Base-by-base conservation (phyloP, 2,797 vertebrate species). In the Uromys caudimaculatus region DNA sequence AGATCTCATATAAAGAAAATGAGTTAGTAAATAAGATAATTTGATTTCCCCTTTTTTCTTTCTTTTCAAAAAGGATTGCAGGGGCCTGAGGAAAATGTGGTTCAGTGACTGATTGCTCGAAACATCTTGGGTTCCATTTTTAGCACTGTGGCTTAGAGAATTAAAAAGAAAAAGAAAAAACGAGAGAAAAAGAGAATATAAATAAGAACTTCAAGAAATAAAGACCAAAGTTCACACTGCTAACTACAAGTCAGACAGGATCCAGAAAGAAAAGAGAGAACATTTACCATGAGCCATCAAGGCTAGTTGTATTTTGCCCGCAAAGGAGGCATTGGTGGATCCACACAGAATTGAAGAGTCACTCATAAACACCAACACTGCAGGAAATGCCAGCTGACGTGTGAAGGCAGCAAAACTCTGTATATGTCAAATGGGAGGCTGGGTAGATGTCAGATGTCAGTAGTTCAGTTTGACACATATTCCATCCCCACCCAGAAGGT, bases 1-100 rank as follows among this genome's bases (percentile, higher is more conserved):
- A 6, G 13, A 10, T 87, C 92, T 90, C 47, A 13, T 93, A 92
- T 86, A 38, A 83, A 91, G 89, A 91, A 86, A 82, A 89, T 76
- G 9, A 84, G 23, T 85, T 77, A 89, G 23, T 73, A 85, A 82
- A 67, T 71, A 88, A 19, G 8, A 77, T 86, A 35, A 82, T 83
- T 97, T 73, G 58, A 85, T 85, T 60, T 2, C 6, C 0, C 1
- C 1, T 16, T 13, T 56, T 12, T 64, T 64, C 21, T 29, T 10
- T 21, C 35, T 81, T 87, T 62, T 50, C 6, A 56, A 62, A 83
- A 85, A 78, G 47, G 85, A 94, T 54, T 58, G 1, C 16, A 73
- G 21, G n/a, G n/a, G 0, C 9, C 24, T n/a, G 41, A 44, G 54
- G 8, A 23, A 94, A 91, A 67, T 82, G 5, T 76, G 14, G 11